Evolutionary conservation across 2,888 invertebrate genomes (phyloP), one percentile per base, ranked within the genome.

Genomic region (Euproctis similis): DNA sequence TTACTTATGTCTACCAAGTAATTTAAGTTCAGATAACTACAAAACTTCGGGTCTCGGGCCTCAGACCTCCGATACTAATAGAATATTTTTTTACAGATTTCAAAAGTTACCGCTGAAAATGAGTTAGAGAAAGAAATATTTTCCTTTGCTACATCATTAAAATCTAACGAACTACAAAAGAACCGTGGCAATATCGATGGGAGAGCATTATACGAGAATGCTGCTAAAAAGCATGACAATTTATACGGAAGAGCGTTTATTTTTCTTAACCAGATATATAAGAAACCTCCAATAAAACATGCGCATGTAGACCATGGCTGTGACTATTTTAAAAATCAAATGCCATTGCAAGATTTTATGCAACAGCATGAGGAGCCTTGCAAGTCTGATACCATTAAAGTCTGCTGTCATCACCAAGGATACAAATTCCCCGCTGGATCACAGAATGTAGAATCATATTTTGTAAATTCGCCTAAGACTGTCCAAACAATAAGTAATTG

Each of bases 221-320:
- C 39, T 2, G 42, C 43, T 2, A 38, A 42, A 6, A 64, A 61
- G 47, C 39, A 54, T 12, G 62, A 55, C 20, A 68, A 57, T 36
- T 43, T 72, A 10, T 64, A 54, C 36, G 67, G 70, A 50, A 59
- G 78, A 41, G 69, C 81, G 11, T 71, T 65, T 30, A 50, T 80
- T n/a, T 69, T 53, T 24, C 53, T 74, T 12, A 70, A 73, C 24
- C 60, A 65, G 36, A 64, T 51, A 36, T 60, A 46, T 36, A 70
- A 41, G 32, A 59, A 51, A 5, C 49, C n/a, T n/a, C n/a, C n/a
- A n/a, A n/a, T n/a, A n/a, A n/a, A n/a, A n/a, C 27, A 38, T n/a
- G 28, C 9, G 13, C n/a, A 29, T 10, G 23, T 12, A 5, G 23
- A 29, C 25, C 24, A 14, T 12, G 26, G 29, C 8, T 26, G 18